Conservation (phyloP, 2,888 invertebrate species). For the Melipona beecheii region DNA sequence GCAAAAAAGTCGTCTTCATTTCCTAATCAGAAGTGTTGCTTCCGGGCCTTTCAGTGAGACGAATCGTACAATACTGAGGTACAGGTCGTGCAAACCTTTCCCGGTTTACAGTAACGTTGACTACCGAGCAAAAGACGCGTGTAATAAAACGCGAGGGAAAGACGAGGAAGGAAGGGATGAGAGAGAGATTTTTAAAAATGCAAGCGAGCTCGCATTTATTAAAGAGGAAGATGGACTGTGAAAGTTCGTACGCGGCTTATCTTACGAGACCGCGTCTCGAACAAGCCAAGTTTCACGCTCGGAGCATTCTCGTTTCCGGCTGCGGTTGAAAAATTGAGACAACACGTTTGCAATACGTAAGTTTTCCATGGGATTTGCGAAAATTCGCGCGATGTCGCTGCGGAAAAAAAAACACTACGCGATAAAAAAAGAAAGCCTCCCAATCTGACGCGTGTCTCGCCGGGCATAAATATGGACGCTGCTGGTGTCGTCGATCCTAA, state of each 20-base stretch:
- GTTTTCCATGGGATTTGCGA: neutral
- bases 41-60: no score
- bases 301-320: conserved; percentile 27
- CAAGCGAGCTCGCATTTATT: conserved; percentile 8
- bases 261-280: conserved; percentile 14
- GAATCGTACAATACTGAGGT: no score
- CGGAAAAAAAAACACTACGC: neutral
- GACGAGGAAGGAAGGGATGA: neutral
- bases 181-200: conserved; percentile 21
- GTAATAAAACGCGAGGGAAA: neutral
- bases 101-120: neutral
- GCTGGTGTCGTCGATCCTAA: conserved; percentile 40
- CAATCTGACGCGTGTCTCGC: conserved; percentile 5
- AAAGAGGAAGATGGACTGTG: conserved; percentile 18
- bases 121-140: neutral
- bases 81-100: neutral
- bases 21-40: no score
- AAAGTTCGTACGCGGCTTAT: conserved; percentile 45
- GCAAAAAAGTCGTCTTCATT: no score
- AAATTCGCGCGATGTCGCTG: neutral
- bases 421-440: neutral
- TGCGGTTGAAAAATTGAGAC: conserved; percentile 24
- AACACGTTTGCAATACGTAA: neutral
- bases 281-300: conserved; percentile 36
- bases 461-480: conserved; percentile 2